Conservation (phyloP, 1,140 invertebrate species). For the Aphelenchoides fujianensis region DNA sequence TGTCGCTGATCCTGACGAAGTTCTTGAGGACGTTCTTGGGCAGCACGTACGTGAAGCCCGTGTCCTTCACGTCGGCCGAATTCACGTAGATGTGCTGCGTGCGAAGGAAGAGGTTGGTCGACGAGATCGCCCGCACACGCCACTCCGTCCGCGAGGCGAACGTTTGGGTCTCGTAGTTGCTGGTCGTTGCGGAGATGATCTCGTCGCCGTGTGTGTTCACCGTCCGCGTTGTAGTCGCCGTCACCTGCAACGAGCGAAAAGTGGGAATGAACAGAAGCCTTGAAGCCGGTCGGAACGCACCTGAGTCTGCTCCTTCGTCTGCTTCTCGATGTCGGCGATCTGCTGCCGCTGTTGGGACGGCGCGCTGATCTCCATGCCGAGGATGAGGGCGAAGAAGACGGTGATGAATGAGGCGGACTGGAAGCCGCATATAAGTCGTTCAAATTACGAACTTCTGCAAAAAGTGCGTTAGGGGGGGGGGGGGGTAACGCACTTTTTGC, state of each 20-base stretch:
- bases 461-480: no score
- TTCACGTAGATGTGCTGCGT: slow-evolving; percentile 99
- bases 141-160: no score
- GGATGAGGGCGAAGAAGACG: no score
- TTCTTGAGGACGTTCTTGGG: slow-evolving; percentile 96
- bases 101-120: slow-evolving; percentile 91
- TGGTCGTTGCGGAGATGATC: slow-evolving; percentile 91
- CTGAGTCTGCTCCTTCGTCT: slow-evolving; percentile 94
- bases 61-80: slow-evolving; percentile 97
- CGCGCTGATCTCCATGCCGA: slow-evolving; percentile 98
- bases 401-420: no score
- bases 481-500: no score
- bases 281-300: slow-evolving; percentile 89
- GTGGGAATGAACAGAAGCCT: no score
- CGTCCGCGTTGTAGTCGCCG: slow-evolving; percentile 99
- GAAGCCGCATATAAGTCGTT: no score
- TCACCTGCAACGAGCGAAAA: no score
- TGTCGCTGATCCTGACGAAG: slow-evolving; percentile 96
- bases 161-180: slow-evolving; percentile 96
- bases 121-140: no score
- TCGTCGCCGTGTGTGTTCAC: no score
- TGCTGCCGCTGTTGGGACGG: slow-evolving; percentile 95
- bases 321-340: slow-evolving; percentile 98
- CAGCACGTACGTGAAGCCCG: slow-evolving; percentile 92
- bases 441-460: no score